Conservation (phyloP, 2,797 vertebrate genomes). For the Triplophysa yarkandensis region DNA sequence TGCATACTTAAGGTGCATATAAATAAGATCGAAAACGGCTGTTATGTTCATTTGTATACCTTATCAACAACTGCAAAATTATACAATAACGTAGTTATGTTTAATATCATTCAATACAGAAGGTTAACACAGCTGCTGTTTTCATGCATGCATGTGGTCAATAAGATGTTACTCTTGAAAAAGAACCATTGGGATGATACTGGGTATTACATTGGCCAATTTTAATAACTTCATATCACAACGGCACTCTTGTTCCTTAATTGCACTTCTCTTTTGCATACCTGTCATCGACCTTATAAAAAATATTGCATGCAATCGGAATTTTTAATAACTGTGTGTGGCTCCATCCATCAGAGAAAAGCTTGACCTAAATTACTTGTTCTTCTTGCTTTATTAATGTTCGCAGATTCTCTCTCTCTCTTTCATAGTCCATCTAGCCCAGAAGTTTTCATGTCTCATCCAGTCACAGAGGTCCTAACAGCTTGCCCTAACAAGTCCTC, state of each 20-base stretch:
- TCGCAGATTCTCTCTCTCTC: background rate
- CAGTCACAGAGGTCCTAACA: slow-evolving; percentile 7
- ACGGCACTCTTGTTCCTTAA: slow-evolving; percentile 58
- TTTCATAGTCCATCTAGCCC: background rate
- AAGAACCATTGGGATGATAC: slow-evolving; percentile 18
- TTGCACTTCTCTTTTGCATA: slow-evolving; percentile 61
- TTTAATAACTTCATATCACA: slow-evolving; percentile 53
- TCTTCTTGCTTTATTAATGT: slow-evolving; percentile 60
- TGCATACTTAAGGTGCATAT: slow-evolving; percentile 21
- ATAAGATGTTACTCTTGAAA: slow-evolving; percentile 46
- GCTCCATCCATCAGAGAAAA: slow-evolving; percentile 58
- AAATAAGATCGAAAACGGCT: slow-evolving; percentile 1
- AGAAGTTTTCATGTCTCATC: background rate
- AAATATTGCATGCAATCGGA: slow-evolving; percentile 59
- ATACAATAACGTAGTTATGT: too few relatives aligned
- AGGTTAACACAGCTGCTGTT: slow-evolving; percentile 28
- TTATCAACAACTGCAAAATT: background rate
- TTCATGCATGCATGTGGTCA: slow-evolving; percentile 49
- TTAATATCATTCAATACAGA: slow-evolving; percentile 14
- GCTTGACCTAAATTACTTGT: slow-evolving; percentile 60
- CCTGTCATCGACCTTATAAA: slow-evolving; percentile 57
- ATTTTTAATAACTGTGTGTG: slow-evolving; percentile 62
- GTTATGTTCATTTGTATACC: background rate
- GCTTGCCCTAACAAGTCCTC: background rate
- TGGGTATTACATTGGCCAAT: slow-evolving; percentile 59